These are phyloP conservation scores for Pseudomyrmex gracilis DNA, from an alignment of 1,140 invertebrate species.

Conservation along the genomic window DNA sequence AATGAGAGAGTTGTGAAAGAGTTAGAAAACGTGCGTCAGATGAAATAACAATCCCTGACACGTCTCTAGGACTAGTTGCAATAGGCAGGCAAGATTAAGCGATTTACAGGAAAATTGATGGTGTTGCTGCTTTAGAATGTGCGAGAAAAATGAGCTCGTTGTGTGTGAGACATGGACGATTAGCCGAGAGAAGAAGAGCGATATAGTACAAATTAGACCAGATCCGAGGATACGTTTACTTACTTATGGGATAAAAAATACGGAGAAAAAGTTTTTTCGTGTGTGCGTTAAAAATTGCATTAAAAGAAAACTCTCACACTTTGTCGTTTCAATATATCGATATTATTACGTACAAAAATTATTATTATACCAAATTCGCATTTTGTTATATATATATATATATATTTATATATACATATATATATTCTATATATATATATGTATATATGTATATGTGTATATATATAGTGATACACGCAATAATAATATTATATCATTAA, in stretches of 20 bases:
- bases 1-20: conserved; percentile 35
- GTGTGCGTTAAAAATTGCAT: not conserved
- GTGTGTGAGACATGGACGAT: conserved; percentile 14
- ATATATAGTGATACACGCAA: not conserved
- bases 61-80: conserved; percentile 40
- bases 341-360: not conserved
- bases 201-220: not conserved
- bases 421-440: too few species aligned
- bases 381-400: not conserved
- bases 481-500: not conserved
- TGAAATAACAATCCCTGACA: conserved; percentile 52
- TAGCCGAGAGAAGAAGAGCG: not conserved
- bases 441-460: not conserved
- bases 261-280: not conserved
- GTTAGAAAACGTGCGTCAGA: conserved; percentile 32
- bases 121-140: conserved; percentile 16
- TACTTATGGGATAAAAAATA: conserved; percentile 1
- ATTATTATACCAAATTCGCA: not conserved
- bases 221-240: conserved; percentile 20
- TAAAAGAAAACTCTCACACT: too few species aligned
- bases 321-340: too few species aligned
- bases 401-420: too few species aligned
- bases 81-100: conserved; percentile 44
- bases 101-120: conserved; percentile 35
- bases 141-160: conserved; percentile 50